phyloP scores from a whole-genome alignment of 2,888 invertebrate genomes.

The Orchesellides sinensis region DNA sequence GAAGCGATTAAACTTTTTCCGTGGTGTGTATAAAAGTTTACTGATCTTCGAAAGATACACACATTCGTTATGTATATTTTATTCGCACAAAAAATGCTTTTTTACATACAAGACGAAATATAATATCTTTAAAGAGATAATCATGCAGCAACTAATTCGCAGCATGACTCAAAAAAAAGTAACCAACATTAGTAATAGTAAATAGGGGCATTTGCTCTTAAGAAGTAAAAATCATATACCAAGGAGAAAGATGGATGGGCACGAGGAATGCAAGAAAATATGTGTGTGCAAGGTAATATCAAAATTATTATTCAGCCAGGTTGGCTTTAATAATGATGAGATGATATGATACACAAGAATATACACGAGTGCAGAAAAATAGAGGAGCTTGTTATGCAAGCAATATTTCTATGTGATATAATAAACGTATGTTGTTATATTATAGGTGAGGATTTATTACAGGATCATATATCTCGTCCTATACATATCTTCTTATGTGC shows the following conservation, averaged over 20 bases:
- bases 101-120: no score
- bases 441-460: constrained; percentile 28
- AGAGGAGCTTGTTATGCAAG: constrained; percentile 19
- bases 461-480: background rate
- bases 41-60: no score
- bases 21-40: no score
- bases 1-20: no score
- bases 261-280: constrained; percentile 14
- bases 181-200: no score
- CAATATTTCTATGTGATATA: constrained; percentile 23
- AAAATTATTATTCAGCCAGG: background rate
- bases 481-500: no score
- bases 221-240: background rate
- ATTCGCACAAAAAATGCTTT: no score
- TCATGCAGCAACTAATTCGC: background rate
- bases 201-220: background rate
- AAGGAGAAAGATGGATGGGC: constrained; percentile 21
- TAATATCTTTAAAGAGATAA: background rate
- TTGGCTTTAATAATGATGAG: background rate
- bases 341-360: background rate
- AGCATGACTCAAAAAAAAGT: background rate
- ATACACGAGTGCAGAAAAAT: background rate
- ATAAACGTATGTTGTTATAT: constrained; percentile 28
- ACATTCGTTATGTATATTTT: no score
- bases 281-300: background rate